These are phyloP conservation scores for Morone saxatilis DNA, from an alignment of 2,113 vertebrate species.

Conservation along the genomic window DNA sequence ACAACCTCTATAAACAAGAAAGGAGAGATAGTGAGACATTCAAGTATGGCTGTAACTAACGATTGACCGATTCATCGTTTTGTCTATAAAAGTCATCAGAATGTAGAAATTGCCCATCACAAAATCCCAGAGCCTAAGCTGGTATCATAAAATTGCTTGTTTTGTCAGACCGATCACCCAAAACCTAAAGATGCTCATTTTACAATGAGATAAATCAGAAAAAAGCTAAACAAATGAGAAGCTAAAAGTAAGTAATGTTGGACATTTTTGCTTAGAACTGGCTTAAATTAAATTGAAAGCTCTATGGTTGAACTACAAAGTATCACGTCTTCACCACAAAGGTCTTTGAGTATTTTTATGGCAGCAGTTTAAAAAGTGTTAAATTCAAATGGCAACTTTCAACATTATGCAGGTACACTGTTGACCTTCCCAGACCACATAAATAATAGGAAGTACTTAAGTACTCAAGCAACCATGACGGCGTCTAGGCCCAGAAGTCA, in stretches of 20 bases:
- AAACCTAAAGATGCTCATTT: constrained; percentile 21
- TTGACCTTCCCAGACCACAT: constrained; percentile 63
- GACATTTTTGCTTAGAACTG: background rate
- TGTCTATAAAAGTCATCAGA: background rate
- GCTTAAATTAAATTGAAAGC: background rate
- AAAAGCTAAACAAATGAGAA: background rate
- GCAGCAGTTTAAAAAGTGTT: constrained; percentile 25
- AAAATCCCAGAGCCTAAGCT: background rate
- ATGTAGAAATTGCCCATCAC: background rate
- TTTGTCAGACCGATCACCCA: background rate
- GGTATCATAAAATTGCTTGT: background rate
- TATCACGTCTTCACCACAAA: constrained; percentile 13
- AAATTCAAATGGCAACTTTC: constrained; percentile 49
- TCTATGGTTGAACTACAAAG: constrained; percentile 8
- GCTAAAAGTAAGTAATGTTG: background rate
- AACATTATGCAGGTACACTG: constrained; percentile 48
- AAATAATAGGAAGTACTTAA: constrained; percentile 75
- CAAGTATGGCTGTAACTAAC: background rate
- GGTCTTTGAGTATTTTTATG: constrained; percentile 35
- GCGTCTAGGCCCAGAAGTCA: constrained; percentile 67
- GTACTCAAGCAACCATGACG: constrained; percentile 69
- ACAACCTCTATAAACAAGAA: background rate
- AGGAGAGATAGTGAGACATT: background rate
- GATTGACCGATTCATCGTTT: too few relatives aligned
- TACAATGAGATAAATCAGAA: background rate